phyloP scores from a whole-genome alignment of 1,140 invertebrate species.

The Zeugodacus cucurbitae region DNA sequence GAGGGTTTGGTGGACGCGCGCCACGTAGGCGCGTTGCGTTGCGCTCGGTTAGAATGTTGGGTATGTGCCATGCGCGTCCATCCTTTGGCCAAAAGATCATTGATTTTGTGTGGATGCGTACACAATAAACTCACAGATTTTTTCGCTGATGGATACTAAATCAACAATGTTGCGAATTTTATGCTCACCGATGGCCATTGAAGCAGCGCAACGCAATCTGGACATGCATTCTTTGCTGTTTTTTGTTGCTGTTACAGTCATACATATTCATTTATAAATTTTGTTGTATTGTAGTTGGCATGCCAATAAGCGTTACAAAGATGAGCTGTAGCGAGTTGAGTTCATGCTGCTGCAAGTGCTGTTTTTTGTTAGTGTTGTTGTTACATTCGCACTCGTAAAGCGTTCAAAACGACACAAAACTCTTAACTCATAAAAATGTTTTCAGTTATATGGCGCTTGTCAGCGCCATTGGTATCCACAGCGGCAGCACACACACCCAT shows the following conservation, averaged over 20 bases:
- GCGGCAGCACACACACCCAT: not conserved
- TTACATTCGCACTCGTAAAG: slow-evolving; percentile 29
- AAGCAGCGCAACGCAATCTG: slow-evolving; percentile 31
- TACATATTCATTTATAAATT: not conserved
- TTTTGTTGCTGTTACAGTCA: not conserved
- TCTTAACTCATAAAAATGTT: slow-evolving; percentile 42
- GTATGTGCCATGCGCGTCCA: not conserved
- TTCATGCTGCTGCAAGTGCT: not conserved
- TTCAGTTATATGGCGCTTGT: slow-evolving; percentile 42
- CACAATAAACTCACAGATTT: slow-evolving; percentile 37
- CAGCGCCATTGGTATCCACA: slow-evolving; percentile 33
- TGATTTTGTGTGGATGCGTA: slow-evolving; percentile 39
- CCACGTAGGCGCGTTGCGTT: not conserved
- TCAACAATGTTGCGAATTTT: slow-evolving; percentile 45
- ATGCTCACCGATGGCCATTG: slow-evolving; percentile 36
- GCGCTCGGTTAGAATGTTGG: not conserved
- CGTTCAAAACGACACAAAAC: slow-evolving; percentile 34
- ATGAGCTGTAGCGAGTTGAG: not conserved
- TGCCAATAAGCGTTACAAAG: not conserved
- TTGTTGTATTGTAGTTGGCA: not conserved
- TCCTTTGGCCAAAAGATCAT: slow-evolving; percentile 35
- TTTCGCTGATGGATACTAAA: slow-evolving; percentile 40
- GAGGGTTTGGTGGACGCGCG: not conserved
- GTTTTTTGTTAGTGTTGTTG: not conserved
- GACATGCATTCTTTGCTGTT: not conserved